Base-by-base conservation (phyloP, 2,113 vertebrate genomes). In the Stomatorhinus ivindoensis region DNA sequence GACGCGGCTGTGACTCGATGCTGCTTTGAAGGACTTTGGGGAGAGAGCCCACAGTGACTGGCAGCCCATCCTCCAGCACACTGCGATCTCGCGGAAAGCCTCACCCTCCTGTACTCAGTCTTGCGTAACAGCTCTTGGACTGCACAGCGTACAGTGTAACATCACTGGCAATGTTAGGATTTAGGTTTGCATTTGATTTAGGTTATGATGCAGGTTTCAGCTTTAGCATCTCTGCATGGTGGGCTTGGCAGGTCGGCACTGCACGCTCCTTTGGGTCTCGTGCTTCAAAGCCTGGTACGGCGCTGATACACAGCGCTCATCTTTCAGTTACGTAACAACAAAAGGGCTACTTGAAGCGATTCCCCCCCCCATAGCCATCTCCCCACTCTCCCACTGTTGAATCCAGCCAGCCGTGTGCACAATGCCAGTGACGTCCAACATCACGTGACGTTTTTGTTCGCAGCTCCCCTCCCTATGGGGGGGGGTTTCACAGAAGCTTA, bases 401-500 rank as follows among this genome's bases (percentile, higher is more conserved):
- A 91, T 91, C 82, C 87, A 86, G 91, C 86, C 50, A 88, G 82
- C 88, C 90, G 88, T 87, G 86, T 91, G 93, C 91, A 92, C 91
- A 46, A 89, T 58, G 15, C 89, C 46, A 4, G 89, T 93, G 93
- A 93, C 91, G 92, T 93, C 91, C 94, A 91, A 90, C 93, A 39
- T 88, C 91, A 89, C 91, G 85, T 58, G 69, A 89, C 1, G 86
- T 91, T 89, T 93, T 93, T 94, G 92, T 93, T 90, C 91, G 50
- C 19, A 10, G 55, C 55, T 86, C 31, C 51, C 53, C 53, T 55
- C 5, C 53, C 53, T 55, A 21, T 1, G 51, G 17, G 17, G 46
- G 87, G 88, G 69, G 24, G 31, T 15, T 50, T 89, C 53, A 86
- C 17, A 8, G n/a, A 46, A 65, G 42, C 53, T 84, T 24, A 39